A percentile compares a stretch with the other conserved stretches of the same genome.
Conservation (phyloP, 2,113 vertebrate genomes). For the Centropristis striata region DNA sequence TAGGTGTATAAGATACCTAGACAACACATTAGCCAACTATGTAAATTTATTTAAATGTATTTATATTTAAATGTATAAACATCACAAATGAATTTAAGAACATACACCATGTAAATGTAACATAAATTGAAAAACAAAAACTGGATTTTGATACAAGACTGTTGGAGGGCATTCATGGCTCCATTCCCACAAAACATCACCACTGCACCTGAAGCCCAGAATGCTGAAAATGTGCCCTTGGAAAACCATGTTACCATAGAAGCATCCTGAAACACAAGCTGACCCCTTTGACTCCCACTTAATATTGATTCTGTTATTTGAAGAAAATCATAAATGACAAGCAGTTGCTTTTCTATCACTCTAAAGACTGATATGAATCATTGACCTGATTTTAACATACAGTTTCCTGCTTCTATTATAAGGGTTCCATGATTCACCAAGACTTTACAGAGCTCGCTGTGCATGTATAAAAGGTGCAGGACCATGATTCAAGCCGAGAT, state of each 20-base stretch:
- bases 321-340: not conserved
- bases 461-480: constrained; percentile 14
- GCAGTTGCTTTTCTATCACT: not conserved
- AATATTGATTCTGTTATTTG: not conserved
- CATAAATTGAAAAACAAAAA: not conserved
- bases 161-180: not conserved
- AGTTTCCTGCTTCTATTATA: constrained; percentile 19
- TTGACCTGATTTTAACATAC: constrained; percentile 14
- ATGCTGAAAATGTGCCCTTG: not conserved
- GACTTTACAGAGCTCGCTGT: not conserved
- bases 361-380: not conserved
- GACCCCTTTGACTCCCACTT: not conserved
- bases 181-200: constrained; percentile 28
- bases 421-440: constrained; percentile 32
- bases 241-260: not conserved
- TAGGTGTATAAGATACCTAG: not conserved
- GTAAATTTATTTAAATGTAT: no score
- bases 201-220: constrained; percentile 3
- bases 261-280: not conserved
- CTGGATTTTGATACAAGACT: not conserved
- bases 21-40: not conserved
- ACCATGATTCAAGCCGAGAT: constrained; percentile 14
- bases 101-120: not conserved
- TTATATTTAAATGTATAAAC: no score
- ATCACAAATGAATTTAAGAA: not conserved